Base-by-base conservation (phyloP, 2,797 vertebrate genomes). In the Pempheris klunzingeri region DNA sequence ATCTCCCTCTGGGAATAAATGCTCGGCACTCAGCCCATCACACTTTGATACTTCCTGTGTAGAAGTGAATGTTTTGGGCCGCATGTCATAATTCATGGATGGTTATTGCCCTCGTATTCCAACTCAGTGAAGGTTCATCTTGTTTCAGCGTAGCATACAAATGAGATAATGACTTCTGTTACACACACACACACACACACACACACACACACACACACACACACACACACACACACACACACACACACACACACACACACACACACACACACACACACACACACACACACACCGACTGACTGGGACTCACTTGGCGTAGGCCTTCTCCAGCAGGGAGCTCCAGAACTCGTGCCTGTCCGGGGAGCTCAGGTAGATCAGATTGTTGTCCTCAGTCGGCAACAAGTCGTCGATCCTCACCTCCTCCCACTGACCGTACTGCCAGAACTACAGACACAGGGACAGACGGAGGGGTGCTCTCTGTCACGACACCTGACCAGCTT, bases 251-350 rank as follows among this genome's bases (percentile, higher is more conserved):
- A 39, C 34, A 15, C 55, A 24, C n/a, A 44, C 38, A 30, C 59
- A n/a, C 59, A 34, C 43, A 49, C 46, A 36, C 28, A 6, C 43
- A 34, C 44, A 22, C 44, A 46, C 32, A 50, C 32, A 63, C 28
- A 28, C 32, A 74, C 20, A 53, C 26, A 68, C n/a, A 68, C n/a
- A 11, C 7, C 2, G 34, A 20, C 0, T 32, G 9, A 72, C 18
- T 22, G 4, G 22, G 7, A 78, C 93, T 93, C 50, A 96, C 95
- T 96, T 96, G 74, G 95, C 95, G 18, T 96, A 96, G 41, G 95
- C 95, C 78, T 96, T 96, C 82, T 96, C 95, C 81, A 96, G 92
- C 75, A 96, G 89, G 0, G 94, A 77, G 82, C 94, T 95, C 95
- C 95, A 96, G 88, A 96, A 96, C 90, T 96, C 96, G 0, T 82